A percentile compares a stretch with the other conserved stretches of the same genome.
phyloP scores from a whole-genome alignment of 2,113 vertebrate species.

The Notechis scutatus region DNA sequence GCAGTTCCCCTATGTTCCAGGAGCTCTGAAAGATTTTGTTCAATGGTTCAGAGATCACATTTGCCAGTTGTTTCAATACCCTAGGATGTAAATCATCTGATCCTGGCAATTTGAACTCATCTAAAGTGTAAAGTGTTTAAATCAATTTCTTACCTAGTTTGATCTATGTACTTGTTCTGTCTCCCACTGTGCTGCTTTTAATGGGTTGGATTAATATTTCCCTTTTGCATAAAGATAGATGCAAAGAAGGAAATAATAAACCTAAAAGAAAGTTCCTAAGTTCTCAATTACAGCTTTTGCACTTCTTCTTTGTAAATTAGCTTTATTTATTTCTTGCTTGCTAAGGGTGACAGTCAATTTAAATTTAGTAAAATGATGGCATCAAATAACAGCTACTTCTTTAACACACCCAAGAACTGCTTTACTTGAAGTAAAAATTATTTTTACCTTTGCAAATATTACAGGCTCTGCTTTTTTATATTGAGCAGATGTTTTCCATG shows the following conservation, averaged over 20 bases:
- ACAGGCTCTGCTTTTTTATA: neutral
- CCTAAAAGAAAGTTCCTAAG: constrained; percentile 1
- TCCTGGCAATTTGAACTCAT: neutral
- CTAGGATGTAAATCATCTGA: neutral
- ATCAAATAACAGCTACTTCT: constrained; percentile 21
- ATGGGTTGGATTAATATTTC: neutral
- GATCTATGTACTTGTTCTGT: neutral
- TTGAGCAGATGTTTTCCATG: neutral
- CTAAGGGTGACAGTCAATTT: constrained; percentile 17
- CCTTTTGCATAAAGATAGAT: neutral
- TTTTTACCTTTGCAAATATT: neutral
- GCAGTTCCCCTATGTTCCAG: neutral
- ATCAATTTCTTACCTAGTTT: neutral
- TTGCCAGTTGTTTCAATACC: neutral
- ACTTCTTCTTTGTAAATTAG: constrained; percentile 25
- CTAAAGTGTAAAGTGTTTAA: neutral
- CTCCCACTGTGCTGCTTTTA: neutral
- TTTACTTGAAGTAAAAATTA: neutral
- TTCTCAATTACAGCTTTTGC: constrained; percentile 21
- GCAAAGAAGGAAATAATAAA: neutral
- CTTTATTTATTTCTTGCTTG: constrained; percentile 38
- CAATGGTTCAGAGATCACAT: neutral
- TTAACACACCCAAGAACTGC: neutral
- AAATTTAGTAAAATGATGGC: constrained; percentile 22
- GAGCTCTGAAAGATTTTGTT: neutral